Percentiles rank a stretch among this genome's conserved stretches.
phyloP scores from a whole-genome alignment of 2,888 invertebrate genomes.

The Gymnosoma rotundatum region DNA sequence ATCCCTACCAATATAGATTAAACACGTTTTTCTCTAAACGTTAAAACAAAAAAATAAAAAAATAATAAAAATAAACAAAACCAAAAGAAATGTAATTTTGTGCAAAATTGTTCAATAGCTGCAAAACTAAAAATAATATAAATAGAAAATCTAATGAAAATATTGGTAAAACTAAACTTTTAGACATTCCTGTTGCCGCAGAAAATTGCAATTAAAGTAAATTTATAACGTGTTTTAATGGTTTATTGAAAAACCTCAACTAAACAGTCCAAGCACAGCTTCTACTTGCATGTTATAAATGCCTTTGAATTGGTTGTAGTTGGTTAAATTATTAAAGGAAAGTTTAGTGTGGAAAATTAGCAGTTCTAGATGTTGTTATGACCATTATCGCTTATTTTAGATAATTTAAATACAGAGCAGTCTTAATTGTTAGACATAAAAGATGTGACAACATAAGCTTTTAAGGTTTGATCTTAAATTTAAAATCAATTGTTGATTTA shows the following conservation, averaged over 20 bases:
- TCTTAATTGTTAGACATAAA: no score
- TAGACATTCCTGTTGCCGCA: slow-evolving; percentile 1
- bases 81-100: slow-evolving; percentile 38
- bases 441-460: no score
- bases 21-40: slow-evolving; percentile 51
- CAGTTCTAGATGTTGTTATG: no score
- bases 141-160: slow-evolving; percentile 32
- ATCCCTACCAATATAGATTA: slow-evolving; percentile 58
- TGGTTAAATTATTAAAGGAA: no score
- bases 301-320: no score
- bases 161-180: slow-evolving; percentile 1
- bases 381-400: no score
- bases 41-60: neutral
- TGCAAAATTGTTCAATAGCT: slow-evolving; percentile 19
- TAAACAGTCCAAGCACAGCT: neutral
- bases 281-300: no score
- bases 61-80: neutral
- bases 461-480: no score
- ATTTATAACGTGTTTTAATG: slow-evolving; percentile 37
- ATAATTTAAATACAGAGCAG: no score
- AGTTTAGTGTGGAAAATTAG: no score
- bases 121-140: slow-evolving; percentile 1
- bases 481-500: no score
- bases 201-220: slow-evolving; percentile 39
- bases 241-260: slow-evolving; percentile 16